A percentile compares a stretch with the other conserved stretches of the same genome.
Conservation (phyloP, 2,888 invertebrate genomes). For the Ptychoptera contaminata region DNA sequence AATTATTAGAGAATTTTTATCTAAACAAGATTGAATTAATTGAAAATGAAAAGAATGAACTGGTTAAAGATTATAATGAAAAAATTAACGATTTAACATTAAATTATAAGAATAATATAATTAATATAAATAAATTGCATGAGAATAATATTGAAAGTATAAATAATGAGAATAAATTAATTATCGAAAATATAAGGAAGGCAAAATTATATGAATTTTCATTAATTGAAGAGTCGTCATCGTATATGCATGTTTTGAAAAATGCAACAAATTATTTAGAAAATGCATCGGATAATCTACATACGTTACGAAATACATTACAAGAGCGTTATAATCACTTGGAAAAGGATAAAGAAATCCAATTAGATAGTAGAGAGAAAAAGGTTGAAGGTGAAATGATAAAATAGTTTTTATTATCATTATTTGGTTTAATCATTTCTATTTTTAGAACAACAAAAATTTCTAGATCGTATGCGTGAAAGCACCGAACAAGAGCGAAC, state of each 20-base stretch:
- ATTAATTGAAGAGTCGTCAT: slow-evolving; percentile 25
- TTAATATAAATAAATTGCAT: slow-evolving; percentile 20
- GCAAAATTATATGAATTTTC: slow-evolving; percentile 27
- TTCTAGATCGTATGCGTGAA: background rate
- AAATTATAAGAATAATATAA: slow-evolving; percentile 22
- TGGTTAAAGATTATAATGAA: slow-evolving; percentile 17
- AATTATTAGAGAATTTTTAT: slow-evolving; percentile 19
- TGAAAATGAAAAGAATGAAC: slow-evolving; percentile 16
- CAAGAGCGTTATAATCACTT: slow-evolving; percentile 18
- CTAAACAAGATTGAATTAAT: slow-evolving; percentile 17
- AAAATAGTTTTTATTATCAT: background rate
- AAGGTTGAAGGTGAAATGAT: slow-evolving; percentile 11
- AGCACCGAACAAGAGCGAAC: slow-evolving; percentile 20
- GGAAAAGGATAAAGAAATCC: slow-evolving; percentile 21
- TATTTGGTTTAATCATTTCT: background rate
- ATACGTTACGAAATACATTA: slow-evolving; percentile 22
- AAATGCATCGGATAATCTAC: slow-evolving; percentile 18
- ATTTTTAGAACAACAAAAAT: slow-evolving; percentile 11
- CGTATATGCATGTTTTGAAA: slow-evolving; percentile 25
- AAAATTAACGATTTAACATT: slow-evolving; percentile 18
- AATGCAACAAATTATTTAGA: slow-evolving; percentile 24
- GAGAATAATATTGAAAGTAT: slow-evolving; percentile 21
- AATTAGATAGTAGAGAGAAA: slow-evolving; percentile 21
- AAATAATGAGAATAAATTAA: slow-evolving; percentile 18
- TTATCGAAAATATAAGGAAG: slow-evolving; percentile 26